Evolutionary conservation across 2,113 vertebrate genomes (phyloP).

Genomic region (Telmatochromis bifrenatus): DNA sequence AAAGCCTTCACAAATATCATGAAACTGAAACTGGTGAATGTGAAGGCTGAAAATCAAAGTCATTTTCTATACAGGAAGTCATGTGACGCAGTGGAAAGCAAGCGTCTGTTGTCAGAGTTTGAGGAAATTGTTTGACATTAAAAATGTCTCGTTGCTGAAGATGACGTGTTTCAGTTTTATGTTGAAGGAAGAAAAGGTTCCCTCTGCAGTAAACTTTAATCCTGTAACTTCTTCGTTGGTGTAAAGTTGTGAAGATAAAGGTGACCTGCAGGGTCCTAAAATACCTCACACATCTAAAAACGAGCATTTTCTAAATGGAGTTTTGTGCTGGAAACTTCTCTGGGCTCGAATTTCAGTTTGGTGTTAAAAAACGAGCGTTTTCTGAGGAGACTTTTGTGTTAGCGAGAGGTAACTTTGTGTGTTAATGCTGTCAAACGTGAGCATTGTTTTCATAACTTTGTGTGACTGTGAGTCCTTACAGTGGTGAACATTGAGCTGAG

Average conservation of each 20-base stretch:
- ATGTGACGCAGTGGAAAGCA: background rate
- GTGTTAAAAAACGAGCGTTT: background rate
- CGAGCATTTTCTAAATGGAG: fast-evolving
- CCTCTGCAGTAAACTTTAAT: fast-evolving
- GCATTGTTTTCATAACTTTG: background rate
- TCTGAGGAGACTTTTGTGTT: background rate
- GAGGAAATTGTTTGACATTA: background rate
- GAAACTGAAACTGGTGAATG: background rate
- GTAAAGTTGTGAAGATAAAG: background rate
- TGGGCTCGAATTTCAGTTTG: background rate
- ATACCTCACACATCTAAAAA: background rate
- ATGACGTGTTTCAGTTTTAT: background rate
- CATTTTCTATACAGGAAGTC: background rate
- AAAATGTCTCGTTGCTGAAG: background rate
- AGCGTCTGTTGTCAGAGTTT: background rate
- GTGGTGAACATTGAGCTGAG: fast-evolving
- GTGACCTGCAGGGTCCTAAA: background rate
- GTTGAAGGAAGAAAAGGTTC: background rate
- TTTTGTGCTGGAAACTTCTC: background rate
- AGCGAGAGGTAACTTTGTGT: background rate
- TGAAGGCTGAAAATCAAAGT: background rate
- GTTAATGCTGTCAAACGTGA: background rate
- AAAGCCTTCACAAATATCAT: background rate
- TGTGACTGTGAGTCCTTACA: background rate
- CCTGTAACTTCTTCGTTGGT: background rate